phyloP scores from a whole-genome alignment of 2,888 invertebrate genomes.

The Cheilosia vulpina region DNA sequence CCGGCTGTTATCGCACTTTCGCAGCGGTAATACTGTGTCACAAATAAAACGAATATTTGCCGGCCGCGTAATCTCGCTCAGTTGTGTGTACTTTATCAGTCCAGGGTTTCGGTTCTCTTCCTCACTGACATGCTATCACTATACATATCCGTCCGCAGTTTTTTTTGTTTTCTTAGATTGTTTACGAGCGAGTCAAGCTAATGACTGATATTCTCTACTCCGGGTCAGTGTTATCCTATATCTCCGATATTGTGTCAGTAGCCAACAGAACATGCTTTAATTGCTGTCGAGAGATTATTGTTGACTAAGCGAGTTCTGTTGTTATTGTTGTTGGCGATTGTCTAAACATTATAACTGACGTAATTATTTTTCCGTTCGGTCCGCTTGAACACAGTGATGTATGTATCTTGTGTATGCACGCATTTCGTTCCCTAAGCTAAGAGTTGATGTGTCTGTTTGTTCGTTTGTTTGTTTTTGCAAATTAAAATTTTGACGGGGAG shows the following conservation, averaged over 20 bases:
- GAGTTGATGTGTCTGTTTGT: neutral
- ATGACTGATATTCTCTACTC: too few relatives aligned
- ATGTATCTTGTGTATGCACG: neutral
- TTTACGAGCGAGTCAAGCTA: neutral
- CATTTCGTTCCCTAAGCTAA: neutral
- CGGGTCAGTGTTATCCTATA: constrained; percentile 19
- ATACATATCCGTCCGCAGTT: constrained; percentile 11
- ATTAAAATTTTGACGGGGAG: neutral
- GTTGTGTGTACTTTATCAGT: neutral
- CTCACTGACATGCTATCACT: constrained; percentile 1
- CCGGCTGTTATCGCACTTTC: neutral
- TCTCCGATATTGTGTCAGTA: neutral
- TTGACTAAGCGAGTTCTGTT: constrained; percentile 14
- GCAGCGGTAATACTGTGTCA: neutral
- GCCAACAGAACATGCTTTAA: neutral
- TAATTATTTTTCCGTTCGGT: constrained; percentile 12
- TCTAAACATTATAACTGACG: constrained; percentile 27
- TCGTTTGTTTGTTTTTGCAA: neutral
- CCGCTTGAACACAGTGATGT: neutral
- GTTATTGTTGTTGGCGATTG: constrained; percentile 7
- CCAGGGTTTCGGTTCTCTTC: neutral
- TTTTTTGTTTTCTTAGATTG: neutral
- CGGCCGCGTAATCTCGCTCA: neutral
- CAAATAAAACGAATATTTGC: neutral
- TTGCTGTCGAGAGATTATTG: neutral